Evolutionary conservation across 2,888 invertebrate species (phyloP).

Genomic region (Acleris emargana): DNA sequence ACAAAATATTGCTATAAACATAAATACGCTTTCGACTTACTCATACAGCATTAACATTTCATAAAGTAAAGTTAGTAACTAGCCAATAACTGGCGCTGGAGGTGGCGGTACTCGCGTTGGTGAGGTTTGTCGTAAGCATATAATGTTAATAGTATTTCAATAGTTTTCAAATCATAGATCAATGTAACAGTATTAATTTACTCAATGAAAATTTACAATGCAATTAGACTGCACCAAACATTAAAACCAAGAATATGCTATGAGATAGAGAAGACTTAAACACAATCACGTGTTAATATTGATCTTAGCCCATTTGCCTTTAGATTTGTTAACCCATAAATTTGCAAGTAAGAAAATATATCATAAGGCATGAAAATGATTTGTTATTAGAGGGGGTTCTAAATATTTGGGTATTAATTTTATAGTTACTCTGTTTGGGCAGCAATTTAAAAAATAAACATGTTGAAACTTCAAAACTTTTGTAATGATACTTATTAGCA

Average conservation of each 20-base stretch:
- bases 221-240: slow-evolving; percentile 83
- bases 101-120: slow-evolving; percentile 1
- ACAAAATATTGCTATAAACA: slow-evolving; percentile 59
- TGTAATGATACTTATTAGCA: slow-evolving; percentile 40
- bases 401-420: slow-evolving; percentile 4
- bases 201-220: slow-evolving; percentile 81
- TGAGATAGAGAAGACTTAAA: slow-evolving; percentile 67
- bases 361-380: slow-evolving; percentile 31
- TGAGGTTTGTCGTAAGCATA: slow-evolving; percentile 64
- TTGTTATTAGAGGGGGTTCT: slow-evolving; percentile 26
- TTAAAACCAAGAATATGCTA: slow-evolving; percentile 78
- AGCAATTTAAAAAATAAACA: slow-evolving; percentile 42
- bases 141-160: slow-evolving; percentile 52
- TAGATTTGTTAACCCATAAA: slow-evolving; percentile 65
- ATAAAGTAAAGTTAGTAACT: slow-evolving; percentile 14
- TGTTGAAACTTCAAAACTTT: slow-evolving; percentile 57
- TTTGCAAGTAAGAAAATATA: slow-evolving; percentile 22
- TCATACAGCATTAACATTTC: slow-evolving; percentile 24
- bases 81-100: slow-evolving; percentile 7
- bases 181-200: slow-evolving; percentile 52
- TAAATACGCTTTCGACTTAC: slow-evolving; percentile 36
- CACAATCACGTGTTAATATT: slow-evolving; percentile 64
- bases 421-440: slow-evolving; percentile 50
- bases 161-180: slow-evolving; percentile 58
- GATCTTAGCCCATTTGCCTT: slow-evolving; percentile 79